Evolutionary conservation across 2,888 invertebrate species (phyloP).

Genomic region (Trichogramma dendrolimi): DNA sequence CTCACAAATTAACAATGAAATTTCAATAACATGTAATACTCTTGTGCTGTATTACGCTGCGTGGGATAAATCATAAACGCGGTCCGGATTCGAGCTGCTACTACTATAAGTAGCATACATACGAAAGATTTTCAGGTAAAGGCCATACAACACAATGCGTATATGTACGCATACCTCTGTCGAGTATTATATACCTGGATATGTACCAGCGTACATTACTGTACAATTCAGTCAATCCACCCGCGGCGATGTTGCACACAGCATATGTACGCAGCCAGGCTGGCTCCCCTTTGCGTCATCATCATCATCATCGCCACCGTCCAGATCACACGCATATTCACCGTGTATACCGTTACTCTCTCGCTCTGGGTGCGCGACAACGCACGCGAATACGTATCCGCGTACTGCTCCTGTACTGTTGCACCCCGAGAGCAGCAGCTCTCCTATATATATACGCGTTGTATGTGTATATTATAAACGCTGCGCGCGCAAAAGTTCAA

Average conservation of each 20-base stretch:
- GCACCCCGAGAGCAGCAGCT: not conserved
- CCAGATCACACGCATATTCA: not conserved
- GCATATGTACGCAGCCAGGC: not conserved
- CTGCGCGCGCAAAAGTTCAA: conserved; percentile 16
- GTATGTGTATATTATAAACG: too few relatives aligned
- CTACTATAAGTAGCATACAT: too few relatives aligned
- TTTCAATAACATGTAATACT: too few relatives aligned
- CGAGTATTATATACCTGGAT: not conserved
- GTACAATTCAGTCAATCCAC: not conserved
- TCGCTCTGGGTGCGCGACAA: not conserved
- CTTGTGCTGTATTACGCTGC: not conserved
- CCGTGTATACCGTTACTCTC: not conserved
- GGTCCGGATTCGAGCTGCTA: not conserved
- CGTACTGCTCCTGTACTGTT: not conserved
- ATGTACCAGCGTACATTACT: not conserved
- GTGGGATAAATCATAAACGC: not conserved
- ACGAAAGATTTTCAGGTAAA: too few relatives aligned
- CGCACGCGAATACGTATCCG: not conserved
- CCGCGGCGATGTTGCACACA: not conserved
- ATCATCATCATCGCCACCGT: not conserved
- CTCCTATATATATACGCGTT: too few relatives aligned
- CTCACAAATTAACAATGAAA: too few relatives aligned
- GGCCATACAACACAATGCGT: too few relatives aligned
- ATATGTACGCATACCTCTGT: too few relatives aligned
- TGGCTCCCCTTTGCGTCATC: not conserved